These are phyloP conservation scores for Mohoua ochrocephala DNA, from an alignment of 2,113 vertebrate genomes.

Conservation along the genomic window DNA sequence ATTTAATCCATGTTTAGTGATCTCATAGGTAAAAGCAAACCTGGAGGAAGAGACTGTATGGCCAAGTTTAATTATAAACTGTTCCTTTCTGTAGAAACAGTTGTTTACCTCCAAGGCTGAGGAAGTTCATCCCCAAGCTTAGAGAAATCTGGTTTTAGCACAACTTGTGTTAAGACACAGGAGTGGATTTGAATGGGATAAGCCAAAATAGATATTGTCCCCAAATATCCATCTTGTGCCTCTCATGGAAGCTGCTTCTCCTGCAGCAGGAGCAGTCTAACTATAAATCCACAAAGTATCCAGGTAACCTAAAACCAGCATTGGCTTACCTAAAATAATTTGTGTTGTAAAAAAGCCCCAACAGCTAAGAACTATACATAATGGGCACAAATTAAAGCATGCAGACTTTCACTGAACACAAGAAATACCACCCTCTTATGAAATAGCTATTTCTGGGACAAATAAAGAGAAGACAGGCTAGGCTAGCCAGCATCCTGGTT, in stretches of 20 bases:
- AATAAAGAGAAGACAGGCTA: background rate
- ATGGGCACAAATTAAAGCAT: background rate
- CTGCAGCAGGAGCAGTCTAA: background rate
- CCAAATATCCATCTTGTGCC: background rate
- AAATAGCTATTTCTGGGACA: background rate
- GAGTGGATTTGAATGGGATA: background rate
- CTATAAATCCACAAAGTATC: background rate
- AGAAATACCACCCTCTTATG: background rate
- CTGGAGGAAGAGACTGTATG: background rate
- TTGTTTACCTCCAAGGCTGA: background rate
- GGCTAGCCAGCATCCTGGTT: background rate
- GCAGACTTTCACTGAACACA: background rate
- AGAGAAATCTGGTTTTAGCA: background rate
- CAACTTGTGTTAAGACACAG: background rate
- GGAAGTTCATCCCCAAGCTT: background rate
- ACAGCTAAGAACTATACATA: background rate
- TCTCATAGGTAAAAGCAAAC: background rate
- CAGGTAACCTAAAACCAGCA: background rate
- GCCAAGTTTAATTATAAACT: background rate
- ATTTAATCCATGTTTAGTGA: background rate
- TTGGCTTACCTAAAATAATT: background rate
- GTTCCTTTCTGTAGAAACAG: background rate
- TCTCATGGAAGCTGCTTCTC: background rate
- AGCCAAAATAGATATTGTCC: background rate
- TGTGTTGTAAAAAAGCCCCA: background rate